A percentile compares a stretch with the other conserved stretches of the same genome.
These are phyloP conservation scores for Seira sanloemensis DNA, from an alignment of 2,888 invertebrate genomes.

Conservation along the genomic window DNA sequence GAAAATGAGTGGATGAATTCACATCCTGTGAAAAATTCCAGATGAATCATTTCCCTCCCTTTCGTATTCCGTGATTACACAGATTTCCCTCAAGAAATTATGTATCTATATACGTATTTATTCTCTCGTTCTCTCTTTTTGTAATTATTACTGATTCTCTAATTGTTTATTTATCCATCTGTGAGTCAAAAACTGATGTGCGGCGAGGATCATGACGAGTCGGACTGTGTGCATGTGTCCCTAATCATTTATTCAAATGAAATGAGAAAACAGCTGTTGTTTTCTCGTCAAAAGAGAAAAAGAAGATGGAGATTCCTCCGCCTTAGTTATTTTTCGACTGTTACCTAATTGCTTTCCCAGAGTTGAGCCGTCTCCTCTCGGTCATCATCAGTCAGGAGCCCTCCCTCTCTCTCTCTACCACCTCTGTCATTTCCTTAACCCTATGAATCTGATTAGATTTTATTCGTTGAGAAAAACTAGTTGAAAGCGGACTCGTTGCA, in stretches of 20 bases:
- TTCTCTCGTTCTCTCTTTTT: neutral
- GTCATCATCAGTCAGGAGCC: too few species aligned
- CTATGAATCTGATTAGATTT: neutral
- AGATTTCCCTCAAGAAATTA: neutral
- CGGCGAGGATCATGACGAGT: neutral
- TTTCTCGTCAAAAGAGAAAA: neutral
- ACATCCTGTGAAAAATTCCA: neutral
- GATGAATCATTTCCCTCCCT: conserved; percentile 16
- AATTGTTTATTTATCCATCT: neutral
- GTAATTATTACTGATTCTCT: neutral
- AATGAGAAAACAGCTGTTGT: neutral
- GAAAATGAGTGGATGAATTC: neutral
- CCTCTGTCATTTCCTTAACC: too few species aligned
- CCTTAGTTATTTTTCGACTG: too few species aligned
- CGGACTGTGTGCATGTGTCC: too few species aligned
- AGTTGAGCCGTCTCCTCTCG: too few species aligned
- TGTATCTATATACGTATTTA: neutral
- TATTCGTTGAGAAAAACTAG: neutral
- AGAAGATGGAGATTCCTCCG: neutral
- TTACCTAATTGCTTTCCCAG: too few species aligned
- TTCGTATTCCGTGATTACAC: conserved; percentile 9
- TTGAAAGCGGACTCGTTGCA: neutral
- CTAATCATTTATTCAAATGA: neutral
- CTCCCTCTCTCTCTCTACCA: too few species aligned
- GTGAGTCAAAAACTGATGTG: neutral